Evolutionary conservation across 2,797 vertebrate species (phyloP).

Genomic region (Allobates femoralis): DNA sequence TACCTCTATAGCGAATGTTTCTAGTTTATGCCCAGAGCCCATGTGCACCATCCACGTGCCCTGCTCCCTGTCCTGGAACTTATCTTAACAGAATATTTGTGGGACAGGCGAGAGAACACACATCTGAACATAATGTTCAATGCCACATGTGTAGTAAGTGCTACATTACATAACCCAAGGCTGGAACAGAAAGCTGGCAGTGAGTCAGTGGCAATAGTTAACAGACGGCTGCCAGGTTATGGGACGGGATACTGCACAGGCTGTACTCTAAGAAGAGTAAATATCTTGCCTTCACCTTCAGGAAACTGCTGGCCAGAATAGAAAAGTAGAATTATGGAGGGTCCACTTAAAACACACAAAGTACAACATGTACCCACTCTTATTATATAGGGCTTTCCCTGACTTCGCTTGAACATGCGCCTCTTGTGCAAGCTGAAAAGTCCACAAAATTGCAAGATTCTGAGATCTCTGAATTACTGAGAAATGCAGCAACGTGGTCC

Average conservation of each 20-base stretch:
- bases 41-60: background rate
- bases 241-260: background rate
- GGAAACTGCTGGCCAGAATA: background rate
- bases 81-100: conserved; percentile 7
- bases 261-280: background rate
- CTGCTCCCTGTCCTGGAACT: background rate
- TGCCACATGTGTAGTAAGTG: background rate
- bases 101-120: conserved; percentile 4
- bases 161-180: background rate
- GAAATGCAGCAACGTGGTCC: too few relatives aligned
- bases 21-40: background rate
- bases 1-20: background rate
- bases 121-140: conserved; percentile 40
- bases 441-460: too few relatives aligned
- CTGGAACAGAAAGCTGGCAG: conserved; percentile 20
- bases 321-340: background rate
- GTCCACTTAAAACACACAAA: background rate
- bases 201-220: background rate
- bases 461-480: too few relatives aligned
- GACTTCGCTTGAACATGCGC: background rate
- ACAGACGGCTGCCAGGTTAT: background rate
- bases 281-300: background rate
- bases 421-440: background rate
- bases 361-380: background rate
- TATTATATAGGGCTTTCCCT: background rate